Base-by-base conservation (phyloP, 2,113 vertebrate species). In the Rhinoderma darwinii region DNA sequence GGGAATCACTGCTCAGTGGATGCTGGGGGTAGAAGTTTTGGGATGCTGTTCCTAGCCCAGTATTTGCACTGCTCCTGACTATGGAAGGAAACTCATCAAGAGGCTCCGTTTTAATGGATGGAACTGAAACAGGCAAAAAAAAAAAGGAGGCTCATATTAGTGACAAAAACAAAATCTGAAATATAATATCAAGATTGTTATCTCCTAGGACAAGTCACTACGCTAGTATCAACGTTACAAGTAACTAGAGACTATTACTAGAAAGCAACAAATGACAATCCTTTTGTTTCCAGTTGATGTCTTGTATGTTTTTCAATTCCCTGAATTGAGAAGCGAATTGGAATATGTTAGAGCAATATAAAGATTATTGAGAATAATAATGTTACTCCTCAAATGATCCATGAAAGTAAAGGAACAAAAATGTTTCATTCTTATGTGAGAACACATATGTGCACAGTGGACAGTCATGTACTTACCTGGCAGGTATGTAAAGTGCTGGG, bases 81-180 rank as follows among this genome's bases (percentile, higher is more conserved):
- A 96, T 91, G 86, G 95, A 91, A 17, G 94, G 92, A 90, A 97
- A 99, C 88, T 99, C 98, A 84, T 99, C 98, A 17, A 94, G 86
- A 61, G 98, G 98, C 91, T 99, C 98, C 0, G 97, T 97, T 95
- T 99, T 99, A 91, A 99, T 99, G 90, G 97, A 96, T 11, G 97
- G 96, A 91, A 97, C 98, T 99, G 93, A 89, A 95, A 93, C 89
- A 93, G 90, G 15, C 88, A 93, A 78, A 91, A 12, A 87, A 89
- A 93, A 89, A 83, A 88, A 68, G 20, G 41, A 73, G 51, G 20
- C 30, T 51, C n/a, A 20, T 35, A 72, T 50, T 37, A 72, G 43
- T 59, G 44, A 10, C 5, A 47, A 82, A 82, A 17, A 37, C 17
- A 43, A 82, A n/a, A 35, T 56, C 7, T 77, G 11, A 15, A 30